Percentiles rank a stretch among this genome's conserved stretches.
phyloP scores from a whole-genome alignment of 2,888 invertebrate species.

The Melinopterus prodromus region DNA sequence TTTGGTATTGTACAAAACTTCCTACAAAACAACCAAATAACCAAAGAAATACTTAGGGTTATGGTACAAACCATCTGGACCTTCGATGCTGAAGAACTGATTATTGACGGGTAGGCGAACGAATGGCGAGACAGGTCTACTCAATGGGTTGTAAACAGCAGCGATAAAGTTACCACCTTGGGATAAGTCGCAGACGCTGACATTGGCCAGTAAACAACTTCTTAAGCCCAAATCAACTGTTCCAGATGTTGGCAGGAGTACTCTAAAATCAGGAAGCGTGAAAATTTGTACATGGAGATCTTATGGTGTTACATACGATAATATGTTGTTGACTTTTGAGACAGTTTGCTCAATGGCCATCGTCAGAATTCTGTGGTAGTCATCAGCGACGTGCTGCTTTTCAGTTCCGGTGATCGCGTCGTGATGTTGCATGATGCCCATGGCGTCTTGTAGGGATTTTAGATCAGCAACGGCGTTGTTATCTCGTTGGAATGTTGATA shows the following conservation, averaged over 20 bases:
- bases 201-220: conserved; percentile 68
- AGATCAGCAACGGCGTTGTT: conserved; percentile 62
- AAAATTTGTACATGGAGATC: neutral
- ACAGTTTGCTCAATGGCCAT: conserved; percentile 64
- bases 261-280: conserved; percentile 11
- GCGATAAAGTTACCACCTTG: conserved; percentile 69
- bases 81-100: conserved; percentile 58
- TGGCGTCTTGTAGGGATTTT: conserved; percentile 70
- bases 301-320: conserved; percentile 38
- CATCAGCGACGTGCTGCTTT: conserved; percentile 58
- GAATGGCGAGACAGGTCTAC: conserved; percentile 65
- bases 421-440: conserved; percentile 88
- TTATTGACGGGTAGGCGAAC: conserved; percentile 69
- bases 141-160: conserved; percentile 83
- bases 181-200: conserved; percentile 66
- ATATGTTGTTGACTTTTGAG: conserved; percentile 32
- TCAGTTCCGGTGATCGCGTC: conserved; percentile 70
- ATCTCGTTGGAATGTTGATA: conserved; percentile 65
- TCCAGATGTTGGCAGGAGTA: conserved; percentile 51
- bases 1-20: conserved; percentile 50
- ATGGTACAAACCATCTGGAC: conserved; percentile 25
- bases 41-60: neutral
- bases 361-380: conserved; percentile 83
- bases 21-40: conserved; percentile 58
- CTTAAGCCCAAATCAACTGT: conserved; percentile 52